phyloP scores from a whole-genome alignment of 2,797 vertebrate species.

The Hemibagrus guttatus region DNA sequence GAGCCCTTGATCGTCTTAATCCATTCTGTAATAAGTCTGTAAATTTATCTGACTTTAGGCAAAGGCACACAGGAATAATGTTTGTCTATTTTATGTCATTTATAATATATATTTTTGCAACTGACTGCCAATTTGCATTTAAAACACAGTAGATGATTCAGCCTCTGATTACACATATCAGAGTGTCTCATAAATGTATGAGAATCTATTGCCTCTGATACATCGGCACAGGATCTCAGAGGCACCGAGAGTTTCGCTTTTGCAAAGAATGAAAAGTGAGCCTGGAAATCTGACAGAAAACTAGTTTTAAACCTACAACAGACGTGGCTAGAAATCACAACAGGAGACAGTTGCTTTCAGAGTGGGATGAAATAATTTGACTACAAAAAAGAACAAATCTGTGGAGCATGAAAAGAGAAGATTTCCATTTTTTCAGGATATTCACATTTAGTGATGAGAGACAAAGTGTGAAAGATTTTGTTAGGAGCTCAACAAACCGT shows the following conservation, averaged over 20 bases:
- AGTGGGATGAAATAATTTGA: neutral
- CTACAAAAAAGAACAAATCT: slow-evolving; percentile 3
- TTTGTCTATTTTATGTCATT: neutral
- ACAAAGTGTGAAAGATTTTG: neutral
- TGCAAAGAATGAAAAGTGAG: neutral
- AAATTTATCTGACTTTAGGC: neutral
- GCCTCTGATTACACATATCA: neutral
- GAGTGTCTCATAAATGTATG: neutral
- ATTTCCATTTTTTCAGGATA: neutral
- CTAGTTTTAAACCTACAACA: neutral
- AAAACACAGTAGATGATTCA: slow-evolving; percentile 4
- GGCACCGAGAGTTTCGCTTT: slow-evolving; percentile 3
- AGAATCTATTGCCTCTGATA: neutral
- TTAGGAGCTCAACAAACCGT: neutral
- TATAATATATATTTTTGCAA: slow-evolving; percentile 8
- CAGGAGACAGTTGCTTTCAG: neutral
- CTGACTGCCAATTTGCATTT: slow-evolving; percentile 19
- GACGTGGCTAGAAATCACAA: slow-evolving; percentile 10
- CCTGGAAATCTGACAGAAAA: slow-evolving; percentile 4
- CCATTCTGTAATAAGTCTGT: neutral
- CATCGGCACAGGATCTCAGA: neutral
- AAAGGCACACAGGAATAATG: slow-evolving; percentile 6
- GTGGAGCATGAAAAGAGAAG: neutral
- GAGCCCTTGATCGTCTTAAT: neutral
- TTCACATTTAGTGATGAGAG: neutral